Evolutionary conservation across 2,888 invertebrate genomes (phyloP).

Genomic region (Microctonus aethiopoides): DNA sequence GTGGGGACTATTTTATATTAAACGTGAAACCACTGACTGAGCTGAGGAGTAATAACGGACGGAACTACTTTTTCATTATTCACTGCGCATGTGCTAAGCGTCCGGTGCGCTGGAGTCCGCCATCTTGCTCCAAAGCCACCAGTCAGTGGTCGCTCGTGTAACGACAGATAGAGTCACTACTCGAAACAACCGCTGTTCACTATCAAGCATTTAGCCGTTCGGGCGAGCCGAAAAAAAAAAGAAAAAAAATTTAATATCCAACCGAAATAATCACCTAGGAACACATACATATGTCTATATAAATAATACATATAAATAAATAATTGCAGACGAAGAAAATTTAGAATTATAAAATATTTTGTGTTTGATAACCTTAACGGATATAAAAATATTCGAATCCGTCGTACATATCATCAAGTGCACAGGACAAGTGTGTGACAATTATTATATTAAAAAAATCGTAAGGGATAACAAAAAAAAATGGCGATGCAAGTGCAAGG

Average conservation of each 20-base stretch:
- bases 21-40: slow-evolving; percentile 4
- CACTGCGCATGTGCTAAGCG: slow-evolving; percentile 51
- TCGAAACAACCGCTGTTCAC: slow-evolving; percentile 44
- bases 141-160: slow-evolving; percentile 62
- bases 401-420: background rate
- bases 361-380: slow-evolving; percentile 14
- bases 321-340: slow-evolving; percentile 13
- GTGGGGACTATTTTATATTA: slow-evolving; percentile 21
- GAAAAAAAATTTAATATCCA: background rate
- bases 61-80: slow-evolving; percentile 41
- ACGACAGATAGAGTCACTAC: slow-evolving; percentile 48
- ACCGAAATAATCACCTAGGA: slow-evolving; percentile 12
- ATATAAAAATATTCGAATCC: background rate
- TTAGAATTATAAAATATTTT: slow-evolving; percentile 5
- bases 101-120: slow-evolving; percentile 50
- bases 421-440: slow-evolving; percentile 8
- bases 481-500: slow-evolving; percentile 94
- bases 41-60: background rate
- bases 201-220: slow-evolving; percentile 30
- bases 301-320: slow-evolving; percentile 14
- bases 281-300: background rate
- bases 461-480: slow-evolving; percentile 51
- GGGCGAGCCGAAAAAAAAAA: slow-evolving; percentile 11
- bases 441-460: slow-evolving; percentile 12
- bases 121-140: slow-evolving; percentile 58